A percentile compares a stretch with the other conserved stretches of the same genome.
Evolutionary conservation across 92 coral and sea anemone genomes (phyloP).

Genomic region (Scolanthus callimorphus): DNA sequence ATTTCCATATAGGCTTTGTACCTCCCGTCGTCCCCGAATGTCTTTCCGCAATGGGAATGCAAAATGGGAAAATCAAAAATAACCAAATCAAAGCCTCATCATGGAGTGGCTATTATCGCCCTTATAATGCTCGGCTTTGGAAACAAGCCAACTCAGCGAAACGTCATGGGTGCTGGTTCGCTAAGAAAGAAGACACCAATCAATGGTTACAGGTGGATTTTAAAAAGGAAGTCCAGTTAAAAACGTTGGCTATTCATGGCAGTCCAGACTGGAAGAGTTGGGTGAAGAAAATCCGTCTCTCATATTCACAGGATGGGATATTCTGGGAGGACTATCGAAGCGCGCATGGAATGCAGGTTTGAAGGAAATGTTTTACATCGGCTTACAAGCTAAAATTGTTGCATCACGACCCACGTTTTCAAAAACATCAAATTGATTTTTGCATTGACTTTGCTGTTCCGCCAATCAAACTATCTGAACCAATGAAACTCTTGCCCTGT

Average conservation of each 20-base stretch:
- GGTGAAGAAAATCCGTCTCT: not conserved
- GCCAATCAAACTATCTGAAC: too few species aligned
- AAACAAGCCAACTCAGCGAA: not conserved
- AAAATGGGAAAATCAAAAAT: conserved; percentile 5
- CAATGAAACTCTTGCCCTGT: too few species aligned
- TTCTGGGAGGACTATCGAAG: not conserved
- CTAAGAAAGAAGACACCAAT: not conserved
- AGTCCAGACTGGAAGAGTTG: not conserved
- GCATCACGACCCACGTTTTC: too few species aligned
- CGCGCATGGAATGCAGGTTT: not conserved
- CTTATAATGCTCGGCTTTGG: conserved; percentile 26
- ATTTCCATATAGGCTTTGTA: conserved; percentile 4
- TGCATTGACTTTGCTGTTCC: too few species aligned
- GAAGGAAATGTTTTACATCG: not conserved
- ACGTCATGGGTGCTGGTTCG: conserved; percentile 33
- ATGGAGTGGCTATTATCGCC: conserved; percentile 15
- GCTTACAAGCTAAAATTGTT: not conserved
- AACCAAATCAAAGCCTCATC: conserved; percentile 32
- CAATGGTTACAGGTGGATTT: conserved; percentile 15
- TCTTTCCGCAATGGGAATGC: conserved; percentile 4
- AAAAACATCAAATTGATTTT: too few species aligned
- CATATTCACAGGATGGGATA: not conserved
- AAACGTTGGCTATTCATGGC: not conserved
- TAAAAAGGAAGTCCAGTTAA: not conserved
- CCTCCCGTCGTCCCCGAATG: conserved; percentile 17